Evolutionary conservation across 2,797 vertebrate genomes (phyloP).

Genomic region (Sebastes hubbsi): DNA sequence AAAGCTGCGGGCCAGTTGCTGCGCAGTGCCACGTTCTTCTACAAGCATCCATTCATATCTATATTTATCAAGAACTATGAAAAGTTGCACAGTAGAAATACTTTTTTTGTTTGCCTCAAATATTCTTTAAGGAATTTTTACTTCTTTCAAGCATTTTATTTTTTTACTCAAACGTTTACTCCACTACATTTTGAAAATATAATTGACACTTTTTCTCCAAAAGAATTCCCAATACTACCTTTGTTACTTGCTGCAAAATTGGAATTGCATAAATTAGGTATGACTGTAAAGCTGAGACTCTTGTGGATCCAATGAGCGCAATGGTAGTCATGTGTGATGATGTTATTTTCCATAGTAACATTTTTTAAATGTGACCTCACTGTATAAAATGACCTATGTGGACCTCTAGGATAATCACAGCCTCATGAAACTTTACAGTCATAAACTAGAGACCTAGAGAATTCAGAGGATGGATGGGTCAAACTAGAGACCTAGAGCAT

Average conservation of each 20-base stretch:
- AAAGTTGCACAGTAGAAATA: not conserved
- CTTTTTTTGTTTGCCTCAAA: not conserved
- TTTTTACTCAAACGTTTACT: not conserved
- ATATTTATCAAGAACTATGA: not conserved
- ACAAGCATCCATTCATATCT: not conserved
- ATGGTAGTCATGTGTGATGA: no score
- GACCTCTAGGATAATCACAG: no score
- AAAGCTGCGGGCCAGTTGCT: constrained; percentile 20
- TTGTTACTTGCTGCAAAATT: not conserved
- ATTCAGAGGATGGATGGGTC: no score
- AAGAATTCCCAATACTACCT: not conserved
- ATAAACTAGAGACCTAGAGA: no score
- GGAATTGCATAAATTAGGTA: no score
- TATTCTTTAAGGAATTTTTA: not conserved
- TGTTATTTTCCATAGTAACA: no score
- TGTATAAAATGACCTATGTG: no score
- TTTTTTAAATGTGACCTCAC: no score
- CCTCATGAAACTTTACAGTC: no score
- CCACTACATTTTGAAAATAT: not conserved
- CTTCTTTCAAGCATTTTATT: not conserved
- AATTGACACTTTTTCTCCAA: not conserved
- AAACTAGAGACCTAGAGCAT: no score
- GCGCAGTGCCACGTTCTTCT: not conserved
- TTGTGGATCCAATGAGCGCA: no score
- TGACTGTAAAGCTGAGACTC: no score